Evolutionary conservation across 2,797 vertebrate species (phyloP), one percentile per base, ranked within the genome.

Genomic region (Cyprinella venusta): DNA sequence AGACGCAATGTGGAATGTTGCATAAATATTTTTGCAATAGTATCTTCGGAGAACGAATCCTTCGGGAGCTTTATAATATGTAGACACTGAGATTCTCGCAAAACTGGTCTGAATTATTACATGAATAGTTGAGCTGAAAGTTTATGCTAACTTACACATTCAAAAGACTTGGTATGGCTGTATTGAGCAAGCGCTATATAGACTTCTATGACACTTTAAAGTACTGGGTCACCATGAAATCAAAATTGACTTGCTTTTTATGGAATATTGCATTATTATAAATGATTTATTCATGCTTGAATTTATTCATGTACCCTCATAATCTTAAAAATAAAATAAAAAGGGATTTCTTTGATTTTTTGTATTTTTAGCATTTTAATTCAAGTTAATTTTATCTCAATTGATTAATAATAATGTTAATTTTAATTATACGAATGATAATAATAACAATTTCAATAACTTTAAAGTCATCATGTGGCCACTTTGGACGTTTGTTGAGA

Each of bases 1-100:
- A 82, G 83, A 75, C 85, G 48, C 79, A 82, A 75, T 24, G 40
- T 85, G 85, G 77, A 85, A 85, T 64, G 83, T 74, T 82, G 79
- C 85, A 77, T 76, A 86, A 84, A 89, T 87, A 86, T 88, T 88
- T 88, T 88, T 24, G 21, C 76, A 75, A 21, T 54, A 56, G 59
- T 69, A 78, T 86, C 76, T 86, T 80, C 8, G n/a, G 78, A 82
- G 61, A 72, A 50, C 19, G 4, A 80, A 70, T 74, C 81, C 79
- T 74, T 42, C 18, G 83, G 83, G 85, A 84, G 82, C 71, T 26
- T 33, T 87, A 69, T 69, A 74, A 69, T 50, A 77, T 69, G 79
- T 72, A 68, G 59, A 85, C 38, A 69, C 52, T 19, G 72, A 83
- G 87, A 70, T 30, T 56, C 69, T 80, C 6, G 26, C 70, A 50